Percentiles rank a stretch among this genome's conserved stretches.
phyloP scores from a whole-genome alignment of 2,797 vertebrate species.

The Acanthurus leucopareius region DNA sequence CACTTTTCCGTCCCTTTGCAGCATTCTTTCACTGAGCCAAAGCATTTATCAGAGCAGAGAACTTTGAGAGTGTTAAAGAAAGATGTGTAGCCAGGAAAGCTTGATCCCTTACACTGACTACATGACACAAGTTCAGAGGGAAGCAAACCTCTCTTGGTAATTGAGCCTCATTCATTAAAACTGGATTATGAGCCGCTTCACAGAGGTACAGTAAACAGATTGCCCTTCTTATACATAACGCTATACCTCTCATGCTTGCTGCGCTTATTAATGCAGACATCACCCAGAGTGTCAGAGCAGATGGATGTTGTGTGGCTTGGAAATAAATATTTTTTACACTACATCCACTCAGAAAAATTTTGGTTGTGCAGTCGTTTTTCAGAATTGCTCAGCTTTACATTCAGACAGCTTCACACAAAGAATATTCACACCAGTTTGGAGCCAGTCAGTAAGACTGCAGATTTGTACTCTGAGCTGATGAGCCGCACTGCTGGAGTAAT shows the following conservation, averaged over 20 bases:
- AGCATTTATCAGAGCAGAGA: slow-evolving; percentile 20
- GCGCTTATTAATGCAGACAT: slow-evolving; percentile 65
- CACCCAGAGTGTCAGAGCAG: slow-evolving; percentile 45
- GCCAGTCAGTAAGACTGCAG: not conserved
- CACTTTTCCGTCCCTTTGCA: slow-evolving; percentile 18
- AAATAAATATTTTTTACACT: slow-evolving; percentile 31
- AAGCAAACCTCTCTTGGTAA: slow-evolving; percentile 20
- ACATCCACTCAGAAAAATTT: slow-evolving; percentile 32
- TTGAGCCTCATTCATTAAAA: slow-evolving; percentile 26
- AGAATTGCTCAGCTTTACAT: slow-evolving; percentile 18
- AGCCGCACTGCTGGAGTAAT: not conserved
- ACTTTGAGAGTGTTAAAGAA: slow-evolving; percentile 10
- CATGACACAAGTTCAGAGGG: slow-evolving; percentile 38
- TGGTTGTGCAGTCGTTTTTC: slow-evolving; percentile 25
- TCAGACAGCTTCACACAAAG: not conserved
- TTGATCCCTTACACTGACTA: slow-evolving; percentile 38
- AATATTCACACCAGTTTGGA: slow-evolving; percentile 11
- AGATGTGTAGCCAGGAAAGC: slow-evolving; percentile 47
- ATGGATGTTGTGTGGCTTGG: slow-evolving; percentile 40
- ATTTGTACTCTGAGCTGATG: not conserved
- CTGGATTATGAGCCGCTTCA: slow-evolving; percentile 39
- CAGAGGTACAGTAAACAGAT: slow-evolving; percentile 50
- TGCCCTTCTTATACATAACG: slow-evolving; percentile 43
- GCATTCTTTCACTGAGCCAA: slow-evolving; percentile 31
- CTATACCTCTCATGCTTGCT: slow-evolving; percentile 38